These are phyloP conservation scores for Siderastrea siderea DNA, from an alignment of 92 coral and sea anemone genomes.

Conservation along the genomic window DNA sequence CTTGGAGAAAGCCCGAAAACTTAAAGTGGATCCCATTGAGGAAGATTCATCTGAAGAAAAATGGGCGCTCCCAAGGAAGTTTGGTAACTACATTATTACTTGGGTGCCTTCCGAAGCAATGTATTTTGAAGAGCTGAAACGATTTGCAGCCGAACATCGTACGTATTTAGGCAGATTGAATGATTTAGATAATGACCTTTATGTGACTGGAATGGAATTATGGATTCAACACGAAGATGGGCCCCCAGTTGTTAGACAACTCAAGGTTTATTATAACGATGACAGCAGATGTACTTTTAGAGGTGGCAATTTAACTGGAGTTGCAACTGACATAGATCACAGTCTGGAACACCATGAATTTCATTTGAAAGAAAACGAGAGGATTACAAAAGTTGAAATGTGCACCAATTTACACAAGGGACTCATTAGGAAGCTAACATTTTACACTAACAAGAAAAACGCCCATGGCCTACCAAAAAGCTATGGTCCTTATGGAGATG, in stretches of 20 bases:
- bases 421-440: slow-evolving; percentile 83
- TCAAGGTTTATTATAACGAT: slow-evolving; percentile 78
- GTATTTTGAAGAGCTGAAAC: slow-evolving; percentile 52
- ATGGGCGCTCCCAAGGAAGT: slow-evolving; percentile 74
- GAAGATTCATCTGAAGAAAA: slow-evolving; percentile 15
- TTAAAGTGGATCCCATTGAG: slow-evolving; percentile 23
- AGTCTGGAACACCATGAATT: slow-evolving; percentile 72
- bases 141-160: slow-evolving; percentile 33
- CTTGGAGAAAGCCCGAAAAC: slow-evolving; percentile 59
- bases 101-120: slow-evolving; percentile 73
- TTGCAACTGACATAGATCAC: slow-evolving; percentile 43
- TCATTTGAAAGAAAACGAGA: slow-evolving; percentile 76
- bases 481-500: slow-evolving; percentile 88
- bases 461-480: slow-evolving; percentile 49
- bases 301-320: slow-evolving; percentile 51
- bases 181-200: slow-evolving; percentile 43
- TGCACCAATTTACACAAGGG: slow-evolving; percentile 70
- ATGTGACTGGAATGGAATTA: slow-evolving; percentile 84
- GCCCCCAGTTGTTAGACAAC: slow-evolving; percentile 86
- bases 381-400: slow-evolving; percentile 72
- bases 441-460: slow-evolving; percentile 75
- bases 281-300: slow-evolving; percentile 30
- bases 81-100: slow-evolving; percentile 55
- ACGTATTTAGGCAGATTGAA: slow-evolving; percentile 43
- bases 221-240: slow-evolving; percentile 95